These are phyloP conservation scores for Corythoichthys haematopterus DNA, from an alignment of 2,113 vertebrate genomes.

Conservation along the genomic window DNA sequence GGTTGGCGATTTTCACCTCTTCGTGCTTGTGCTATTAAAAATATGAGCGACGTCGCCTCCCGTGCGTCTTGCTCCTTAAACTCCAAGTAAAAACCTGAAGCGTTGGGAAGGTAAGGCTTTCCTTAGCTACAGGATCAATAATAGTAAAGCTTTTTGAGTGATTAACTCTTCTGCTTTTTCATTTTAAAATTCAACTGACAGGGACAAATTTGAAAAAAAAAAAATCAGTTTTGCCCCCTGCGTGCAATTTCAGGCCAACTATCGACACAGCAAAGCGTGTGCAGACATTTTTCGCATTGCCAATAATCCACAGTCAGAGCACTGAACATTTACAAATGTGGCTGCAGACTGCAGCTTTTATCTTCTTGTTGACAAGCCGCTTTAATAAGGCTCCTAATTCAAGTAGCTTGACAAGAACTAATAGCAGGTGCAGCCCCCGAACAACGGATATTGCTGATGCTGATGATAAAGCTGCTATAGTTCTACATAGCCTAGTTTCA, in stretches of 20 bases:
- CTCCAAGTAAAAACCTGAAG: neutral
- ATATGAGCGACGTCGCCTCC: too few species aligned
- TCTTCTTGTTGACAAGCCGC: neutral
- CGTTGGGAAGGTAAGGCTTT: neutral
- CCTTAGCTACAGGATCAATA: neutral
- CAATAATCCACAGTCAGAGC: neutral
- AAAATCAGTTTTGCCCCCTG: neutral
- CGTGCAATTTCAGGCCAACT: neutral
- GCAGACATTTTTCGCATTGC: neutral
- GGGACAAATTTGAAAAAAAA: neutral
- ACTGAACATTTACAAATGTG: neutral
- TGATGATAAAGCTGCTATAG: neutral
- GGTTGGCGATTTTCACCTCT: too few species aligned
- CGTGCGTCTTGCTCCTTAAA: too few species aligned
- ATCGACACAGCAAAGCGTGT: neutral
- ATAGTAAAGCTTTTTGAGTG: neutral
- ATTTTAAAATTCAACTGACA: too few species aligned
- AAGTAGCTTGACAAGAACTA: slow-evolving; percentile 18
- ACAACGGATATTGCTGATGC: slow-evolving; percentile 1
- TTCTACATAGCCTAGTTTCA: neutral
- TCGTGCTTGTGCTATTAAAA: too few species aligned
- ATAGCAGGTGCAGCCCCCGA: neutral
- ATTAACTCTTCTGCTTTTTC: neutral
- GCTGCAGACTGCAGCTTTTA: neutral
- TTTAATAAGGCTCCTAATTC: slow-evolving; percentile 9